These are phyloP conservation scores for Caenorhabditis sulstoni DNA, from an alignment of 2,888 invertebrate species.

Conservation along the genomic window DNA sequence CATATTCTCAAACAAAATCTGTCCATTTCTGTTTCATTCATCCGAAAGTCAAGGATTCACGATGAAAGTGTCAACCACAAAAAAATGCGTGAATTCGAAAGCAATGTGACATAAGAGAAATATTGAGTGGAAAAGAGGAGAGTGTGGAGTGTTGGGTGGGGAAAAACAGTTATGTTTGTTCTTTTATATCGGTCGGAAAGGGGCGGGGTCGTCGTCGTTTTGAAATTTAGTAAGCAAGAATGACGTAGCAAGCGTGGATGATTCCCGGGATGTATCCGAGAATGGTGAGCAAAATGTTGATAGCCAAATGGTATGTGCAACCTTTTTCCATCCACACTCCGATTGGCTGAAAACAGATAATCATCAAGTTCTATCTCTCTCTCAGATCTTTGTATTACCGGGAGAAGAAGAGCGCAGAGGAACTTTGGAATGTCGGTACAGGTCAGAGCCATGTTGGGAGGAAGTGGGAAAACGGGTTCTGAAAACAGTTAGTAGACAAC, in stretches of 20 bases:
- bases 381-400: constrained; percentile 41
- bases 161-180: neutral
- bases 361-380: too few species aligned
- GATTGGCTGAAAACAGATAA: constrained; percentile 67
- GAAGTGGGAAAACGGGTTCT: constrained; percentile 14
- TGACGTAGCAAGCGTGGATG: constrained; percentile 71
- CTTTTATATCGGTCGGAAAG: too few species aligned
- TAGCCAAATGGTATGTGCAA: constrained; percentile 70
- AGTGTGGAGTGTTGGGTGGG: constrained; percentile 11
- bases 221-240: constrained; percentile 56
- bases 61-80: constrained; percentile 10
- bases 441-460: constrained; percentile 62
- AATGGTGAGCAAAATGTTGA: constrained; percentile 71
- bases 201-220: neutral
- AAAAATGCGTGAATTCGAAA: constrained; percentile 9
- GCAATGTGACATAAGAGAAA: constrained; percentile 20
- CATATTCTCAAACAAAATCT: neutral
- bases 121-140: constrained; percentile 5
- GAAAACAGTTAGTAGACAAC: neutral
- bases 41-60: constrained; percentile 12
- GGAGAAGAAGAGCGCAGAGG: constrained; percentile 66
- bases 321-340: constrained; percentile 74
- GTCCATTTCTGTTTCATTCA: constrained; percentile 5
- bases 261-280: constrained; percentile 75
- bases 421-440: constrained; percentile 69